Base-by-base conservation (phyloP, 1,140 invertebrate species). In the Euura saliciscinereae region DNA sequence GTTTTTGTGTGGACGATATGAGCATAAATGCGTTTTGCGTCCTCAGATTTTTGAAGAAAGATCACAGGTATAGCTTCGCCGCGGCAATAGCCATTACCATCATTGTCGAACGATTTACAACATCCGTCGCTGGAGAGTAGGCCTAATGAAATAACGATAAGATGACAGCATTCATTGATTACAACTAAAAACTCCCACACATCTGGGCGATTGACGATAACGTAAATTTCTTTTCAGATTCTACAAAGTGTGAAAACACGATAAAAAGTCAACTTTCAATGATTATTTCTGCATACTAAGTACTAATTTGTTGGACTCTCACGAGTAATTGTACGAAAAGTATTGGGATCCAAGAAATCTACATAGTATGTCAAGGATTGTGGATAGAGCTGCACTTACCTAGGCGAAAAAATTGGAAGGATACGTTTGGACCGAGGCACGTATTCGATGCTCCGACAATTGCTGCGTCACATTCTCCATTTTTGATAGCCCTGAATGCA, bases 381-480 rank as follows among this genome's bases (percentile, higher is more conserved):
- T 28, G 28, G 28, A 28, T 28, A 28, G 28, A 59, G 13, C 51
- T 59, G 10, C 13, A 43, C 28, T 28, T 80, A 88, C 86, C 86
- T 6, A 89, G 78, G 65, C 88, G 83, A 44, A 84, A 83, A 69
- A 97, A 97, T 83, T 98, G 95, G 6, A 97, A 84, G 2, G 96
- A 93, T 0, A 94, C 92, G 70, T 92, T 92, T 1, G 97, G 96
- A 85, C 96, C 95, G 11, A 98, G 86, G 75, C 93, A 92, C 3
- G 98, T 83, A 83, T 95, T 96, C 2, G 91, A 87, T 8, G 95
- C 96, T 8, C 93, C 95, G 3, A 99, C 96, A 69, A 99, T 91
- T 2, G 97, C 97, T 8, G 91, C 90, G 71, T 98, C 96, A 82
- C 95, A 97, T 71, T 92, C 88, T 0, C 95, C 96, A 66, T 90